Evolutionary conservation across 1,140 invertebrate genomes (phyloP), one percentile per base, ranked within the genome.

Genomic region (Drosophila watanabei): DNA sequence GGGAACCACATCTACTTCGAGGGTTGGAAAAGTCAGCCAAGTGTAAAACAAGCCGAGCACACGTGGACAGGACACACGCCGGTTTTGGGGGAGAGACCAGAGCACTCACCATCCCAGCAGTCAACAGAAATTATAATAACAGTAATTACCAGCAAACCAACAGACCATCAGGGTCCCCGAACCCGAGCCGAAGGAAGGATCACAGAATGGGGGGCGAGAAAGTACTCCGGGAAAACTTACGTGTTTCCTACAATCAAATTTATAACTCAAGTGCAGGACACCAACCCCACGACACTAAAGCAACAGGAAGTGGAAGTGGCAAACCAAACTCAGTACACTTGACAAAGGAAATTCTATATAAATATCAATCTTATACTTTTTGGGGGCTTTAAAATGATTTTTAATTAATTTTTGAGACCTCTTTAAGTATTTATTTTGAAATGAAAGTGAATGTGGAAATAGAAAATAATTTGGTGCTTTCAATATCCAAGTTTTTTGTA

Each of bases 71-170:
- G 43, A 73, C 81, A 70, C 73, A 79, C 59, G 82, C 68, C 73
- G 63, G 32, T 24, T 45, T 52, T 49, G 61, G 52, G 45, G 58
- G 56, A 58, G 68, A 37, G 32, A 13, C 28, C 3, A 20, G 43
- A 20, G 43, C 41, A 51, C 71, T 39, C 71, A n/a, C 43, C 39
- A 24, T 32, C 39, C 30, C 77, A 59, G 82, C 82, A 89, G 87
- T 89, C 87, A 89, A 86, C 86, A 86, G 86, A 89, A 89, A 89
- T 90, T 90, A 90, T 89, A 89, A 89, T 90, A 89, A 90, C 86
- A 82, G 82, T 89, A 89, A 89, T 89, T 89, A 89, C 86, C 62
- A 76, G 75, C 68, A 76, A 66, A 66, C 51, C 71, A 75, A 68
- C 65, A 61, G 59, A 61, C 66, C 51, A 43, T 43, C 46, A 43